phyloP scores from a whole-genome alignment of 2,888 invertebrate species.

The Catocala nupta region DNA sequence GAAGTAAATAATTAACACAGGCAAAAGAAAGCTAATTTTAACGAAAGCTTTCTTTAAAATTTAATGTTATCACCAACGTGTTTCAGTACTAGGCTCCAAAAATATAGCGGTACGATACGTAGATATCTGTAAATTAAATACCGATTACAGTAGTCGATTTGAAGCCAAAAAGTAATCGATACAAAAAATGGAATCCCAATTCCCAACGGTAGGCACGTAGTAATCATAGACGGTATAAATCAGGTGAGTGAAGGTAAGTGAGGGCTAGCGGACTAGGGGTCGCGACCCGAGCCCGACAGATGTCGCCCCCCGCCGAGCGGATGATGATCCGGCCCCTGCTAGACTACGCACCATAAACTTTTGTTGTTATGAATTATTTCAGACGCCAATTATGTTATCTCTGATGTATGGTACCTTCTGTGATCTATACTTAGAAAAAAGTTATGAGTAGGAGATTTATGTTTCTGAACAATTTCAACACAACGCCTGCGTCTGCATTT shows the following conservation, averaged over 20 bases:
- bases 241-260: conserved; percentile 52
- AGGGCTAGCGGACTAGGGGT: conserved; percentile 51
- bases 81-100: too few species aligned
- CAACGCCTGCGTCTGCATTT: too few species aligned
- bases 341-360: conserved; percentile 65
- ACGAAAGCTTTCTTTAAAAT: too few species aligned
- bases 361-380: conserved; percentile 63
- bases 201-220: conserved; percentile 35
- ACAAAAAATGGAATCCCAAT: conserved; percentile 23
- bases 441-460: too few species aligned
- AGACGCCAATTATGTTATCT: conserved; percentile 46
- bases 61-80: too few species aligned
- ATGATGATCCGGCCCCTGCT: conserved; percentile 72
- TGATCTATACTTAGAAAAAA: conserved; percentile 19
- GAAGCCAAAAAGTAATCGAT: conserved; percentile 16
- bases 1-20: too few species aligned
- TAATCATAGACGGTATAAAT: conserved; percentile 46
- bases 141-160: too few species aligned
- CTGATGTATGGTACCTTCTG: conserved; percentile 28
- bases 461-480: too few species aligned
- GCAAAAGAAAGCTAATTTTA: too few species aligned
- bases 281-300: conserved; percentile 69
- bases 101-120: too few species aligned
- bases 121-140: too few species aligned
- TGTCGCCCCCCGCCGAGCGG: conserved; percentile 81